These are phyloP conservation scores for Siderastrea radians DNA, from an alignment of 92 coral and sea anemone species.

Conservation along the genomic window DNA sequence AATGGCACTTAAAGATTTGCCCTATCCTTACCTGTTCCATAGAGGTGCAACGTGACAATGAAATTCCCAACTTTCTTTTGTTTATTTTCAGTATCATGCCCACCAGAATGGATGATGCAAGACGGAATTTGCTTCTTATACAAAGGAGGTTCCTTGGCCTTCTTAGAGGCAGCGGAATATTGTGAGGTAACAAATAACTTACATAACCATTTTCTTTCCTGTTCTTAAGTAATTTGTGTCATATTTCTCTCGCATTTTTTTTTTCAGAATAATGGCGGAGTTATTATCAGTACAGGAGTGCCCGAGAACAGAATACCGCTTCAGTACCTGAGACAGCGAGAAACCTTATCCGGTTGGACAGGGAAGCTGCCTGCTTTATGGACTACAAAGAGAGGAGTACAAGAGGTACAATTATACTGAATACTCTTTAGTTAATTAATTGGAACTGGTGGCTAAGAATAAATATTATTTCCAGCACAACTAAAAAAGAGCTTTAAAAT, in stretches of 20 bases:
- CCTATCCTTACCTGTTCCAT: no score
- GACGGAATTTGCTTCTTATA: constrained; percentile 34
- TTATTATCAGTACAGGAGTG: neutral
- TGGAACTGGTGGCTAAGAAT: no score
- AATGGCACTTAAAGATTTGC: no score
- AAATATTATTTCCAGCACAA: no score
- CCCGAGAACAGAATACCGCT: constrained; percentile 9
- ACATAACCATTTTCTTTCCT: no score
- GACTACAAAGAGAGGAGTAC: neutral
- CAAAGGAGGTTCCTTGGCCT: constrained; percentile 35
- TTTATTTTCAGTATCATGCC: constrained; percentile 44
- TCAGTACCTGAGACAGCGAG: neutral
- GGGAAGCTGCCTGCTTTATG: neutral
- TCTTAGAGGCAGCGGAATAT: constrained; percentile 12
- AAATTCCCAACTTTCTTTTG: neutral
- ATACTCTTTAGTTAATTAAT: neutral
- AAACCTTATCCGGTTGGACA: neutral
- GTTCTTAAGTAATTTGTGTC: neutral
- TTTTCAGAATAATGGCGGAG: constrained; percentile 17
- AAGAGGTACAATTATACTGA: neutral
- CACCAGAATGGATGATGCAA: constrained; percentile 49
- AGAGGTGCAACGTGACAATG: no score
- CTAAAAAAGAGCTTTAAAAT: no score
- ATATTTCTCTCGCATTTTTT: neutral
- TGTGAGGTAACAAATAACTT: constrained; percentile 30